A percentile compares a stretch with the other conserved stretches of the same genome.
Evolutionary conservation across 2,113 vertebrate genomes (phyloP).

Genomic region (Rhinogobius similis): DNA sequence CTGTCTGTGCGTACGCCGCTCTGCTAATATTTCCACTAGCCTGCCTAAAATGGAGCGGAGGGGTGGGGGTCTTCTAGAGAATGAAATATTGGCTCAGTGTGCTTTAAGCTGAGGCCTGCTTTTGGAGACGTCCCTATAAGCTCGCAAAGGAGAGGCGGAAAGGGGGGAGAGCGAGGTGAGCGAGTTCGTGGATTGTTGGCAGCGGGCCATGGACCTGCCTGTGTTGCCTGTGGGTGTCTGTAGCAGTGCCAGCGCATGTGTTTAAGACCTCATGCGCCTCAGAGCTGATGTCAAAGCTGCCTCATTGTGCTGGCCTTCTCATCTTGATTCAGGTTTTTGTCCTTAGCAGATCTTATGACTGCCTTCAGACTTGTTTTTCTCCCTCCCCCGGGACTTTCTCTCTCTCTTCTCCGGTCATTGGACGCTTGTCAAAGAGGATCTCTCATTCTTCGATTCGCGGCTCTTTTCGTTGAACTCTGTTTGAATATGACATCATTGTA

Average conservation of each 20-base stretch:
- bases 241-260: conserved; percentile 78
- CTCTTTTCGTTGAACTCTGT: conserved; percentile 23
- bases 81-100: conserved; percentile 68
- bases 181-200: conserved; percentile 78
- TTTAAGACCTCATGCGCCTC: conserved; percentile 71
- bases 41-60: conserved; percentile 69
- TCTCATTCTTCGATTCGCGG: conserved; percentile 25
- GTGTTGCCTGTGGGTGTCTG: conserved; percentile 77
- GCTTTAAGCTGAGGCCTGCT: conserved; percentile 60
- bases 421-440: conserved; percentile 48
- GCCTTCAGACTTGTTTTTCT: conserved; percentile 52
- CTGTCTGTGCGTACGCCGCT: conserved; percentile 39
- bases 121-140: conserved; percentile 33
- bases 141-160: conserved; percentile 46
- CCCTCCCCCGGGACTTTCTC: conserved; percentile 33
- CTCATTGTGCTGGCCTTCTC: conserved; percentile 66
- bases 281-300: conserved; percentile 72
- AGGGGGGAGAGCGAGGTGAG: conserved; percentile 69
- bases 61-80: conserved; percentile 40
- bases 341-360: conserved; percentile 53
- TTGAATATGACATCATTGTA: conserved; percentile 11
- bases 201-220: conserved; percentile 58
- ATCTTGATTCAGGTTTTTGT: conserved; percentile 62
- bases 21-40: conserved; percentile 63
- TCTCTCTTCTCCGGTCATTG: conserved; percentile 23